These are phyloP conservation scores for Unio pictorum DNA, from an alignment of 2,888 invertebrate genomes.

Conservation along the genomic window DNA sequence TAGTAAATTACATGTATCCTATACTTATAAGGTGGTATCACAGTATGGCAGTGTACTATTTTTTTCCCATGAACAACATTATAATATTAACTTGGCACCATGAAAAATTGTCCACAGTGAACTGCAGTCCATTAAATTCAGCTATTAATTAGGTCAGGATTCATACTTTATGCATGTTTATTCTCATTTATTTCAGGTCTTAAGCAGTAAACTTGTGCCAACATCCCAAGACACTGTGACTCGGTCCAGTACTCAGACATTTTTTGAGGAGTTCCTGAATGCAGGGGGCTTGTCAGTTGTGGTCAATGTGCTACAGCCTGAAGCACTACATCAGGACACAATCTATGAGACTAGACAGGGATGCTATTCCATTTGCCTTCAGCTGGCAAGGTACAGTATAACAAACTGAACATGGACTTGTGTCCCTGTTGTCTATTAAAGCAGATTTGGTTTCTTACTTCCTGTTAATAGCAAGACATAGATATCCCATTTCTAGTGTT, in stretches of 20 bases:
- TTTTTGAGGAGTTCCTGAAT: slow-evolving; percentile 72
- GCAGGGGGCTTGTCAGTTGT: slow-evolving; percentile 72
- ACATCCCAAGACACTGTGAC: slow-evolving; percentile 65
- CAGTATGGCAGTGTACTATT: too few species aligned
- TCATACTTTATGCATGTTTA: background rate
- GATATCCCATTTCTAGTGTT: background rate
- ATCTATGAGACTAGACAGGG: slow-evolving; percentile 72
- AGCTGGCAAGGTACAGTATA: slow-evolving; percentile 69
- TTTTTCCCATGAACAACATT: too few species aligned
- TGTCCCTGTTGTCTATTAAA: background rate
- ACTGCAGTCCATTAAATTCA: too few species aligned
- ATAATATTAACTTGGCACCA: too few species aligned
- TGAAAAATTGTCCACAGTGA: too few species aligned
- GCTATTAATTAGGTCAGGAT: background rate
- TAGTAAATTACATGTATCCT: too few species aligned
- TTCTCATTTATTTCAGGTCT: slow-evolving; percentile 63
- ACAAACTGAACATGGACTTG: background rate
- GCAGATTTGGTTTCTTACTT: too few species aligned
- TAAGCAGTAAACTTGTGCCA: slow-evolving; percentile 72
- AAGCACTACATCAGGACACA: slow-evolving; percentile 70
- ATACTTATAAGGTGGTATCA: too few species aligned
- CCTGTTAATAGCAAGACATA: background rate
- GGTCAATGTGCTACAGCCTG: slow-evolving; percentile 71
- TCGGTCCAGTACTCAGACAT: slow-evolving; percentile 63
- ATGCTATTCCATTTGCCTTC: slow-evolving; percentile 72